Percentiles rank a stretch among this genome's conserved stretches.
Evolutionary conservation across 2,797 vertebrate species (phyloP).

Genomic region (Anguilla pacifica): DNA sequence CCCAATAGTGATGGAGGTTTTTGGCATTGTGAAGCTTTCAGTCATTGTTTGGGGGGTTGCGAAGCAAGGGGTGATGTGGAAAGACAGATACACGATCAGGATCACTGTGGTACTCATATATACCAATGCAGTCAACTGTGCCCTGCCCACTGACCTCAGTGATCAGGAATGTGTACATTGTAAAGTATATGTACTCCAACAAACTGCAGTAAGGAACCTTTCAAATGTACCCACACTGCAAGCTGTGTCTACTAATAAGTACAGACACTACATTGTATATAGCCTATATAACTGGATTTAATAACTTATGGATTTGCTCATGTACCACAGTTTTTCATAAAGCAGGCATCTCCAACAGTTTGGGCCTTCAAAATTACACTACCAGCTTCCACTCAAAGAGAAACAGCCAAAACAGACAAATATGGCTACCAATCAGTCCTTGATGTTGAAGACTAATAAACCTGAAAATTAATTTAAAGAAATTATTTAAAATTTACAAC

Average conservation of each 20-base stretch:
- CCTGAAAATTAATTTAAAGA: slow-evolving; percentile 26
- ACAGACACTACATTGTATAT: background rate
- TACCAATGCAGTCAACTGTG: background rate
- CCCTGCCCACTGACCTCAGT: background rate
- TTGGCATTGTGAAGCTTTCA: background rate
- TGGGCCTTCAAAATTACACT: slow-evolving; percentile 11
- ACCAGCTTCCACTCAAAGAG: slow-evolving; percentile 25
- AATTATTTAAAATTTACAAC: slow-evolving; percentile 36
- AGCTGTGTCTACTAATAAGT: background rate
- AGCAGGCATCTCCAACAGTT: background rate
- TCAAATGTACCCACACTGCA: background rate
- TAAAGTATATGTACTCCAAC: background rate
- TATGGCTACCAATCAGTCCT: slow-evolving; percentile 49
- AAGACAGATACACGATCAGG: background rate
- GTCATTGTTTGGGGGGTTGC: background rate
- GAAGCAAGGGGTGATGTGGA: background rate
- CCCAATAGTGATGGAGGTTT: background rate
- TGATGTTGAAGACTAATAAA: slow-evolving; percentile 55
- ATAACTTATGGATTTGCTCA: background rate
- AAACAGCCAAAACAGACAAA: slow-evolving; percentile 69
- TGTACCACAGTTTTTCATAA: background rate
- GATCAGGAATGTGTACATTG: background rate
- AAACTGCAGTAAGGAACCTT: background rate
- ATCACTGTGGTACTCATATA: background rate
- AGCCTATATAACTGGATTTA: background rate